Conservation (phyloP, 2,888 invertebrate species). For the Macrophya annulata region DNA sequence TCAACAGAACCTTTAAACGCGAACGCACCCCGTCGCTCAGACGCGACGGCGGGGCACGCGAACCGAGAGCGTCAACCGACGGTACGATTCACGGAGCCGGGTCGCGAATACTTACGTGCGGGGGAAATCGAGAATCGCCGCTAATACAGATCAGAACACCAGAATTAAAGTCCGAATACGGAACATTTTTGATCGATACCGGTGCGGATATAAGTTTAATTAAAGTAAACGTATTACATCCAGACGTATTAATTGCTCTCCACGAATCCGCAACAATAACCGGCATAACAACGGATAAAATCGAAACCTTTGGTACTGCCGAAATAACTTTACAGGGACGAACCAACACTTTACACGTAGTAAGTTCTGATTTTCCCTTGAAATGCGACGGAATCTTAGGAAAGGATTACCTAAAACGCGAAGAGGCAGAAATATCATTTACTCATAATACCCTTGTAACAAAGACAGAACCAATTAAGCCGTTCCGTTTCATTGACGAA, state of each 20-base stretch:
- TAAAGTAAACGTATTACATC: constrained; percentile 35
- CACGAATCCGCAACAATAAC: constrained; percentile 52
- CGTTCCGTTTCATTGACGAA: constrained; percentile 2
- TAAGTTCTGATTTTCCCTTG: constrained; percentile 20
- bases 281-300: constrained; percentile 48
- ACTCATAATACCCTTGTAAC: constrained; percentile 30
- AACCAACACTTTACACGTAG: constrained; percentile 56
- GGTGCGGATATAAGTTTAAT: constrained; percentile 58
- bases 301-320: constrained; percentile 47
- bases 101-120: constrained; percentile 14
- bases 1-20: constrained; percentile 50
- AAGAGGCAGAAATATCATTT: constrained; percentile 26
- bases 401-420: background rate
- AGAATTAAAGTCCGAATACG: constrained; percentile 25
- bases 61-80: constrained; percentile 51
- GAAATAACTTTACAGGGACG: constrained; percentile 52
- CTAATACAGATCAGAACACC: constrained; percentile 53
- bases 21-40: constrained; percentile 16
- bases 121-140: constrained; percentile 39
- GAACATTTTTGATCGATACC: constrained; percentile 31
- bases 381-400: constrained; percentile 55
- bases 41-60: constrained; percentile 56
- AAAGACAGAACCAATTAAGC: background rate
- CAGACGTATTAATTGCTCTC: background rate
- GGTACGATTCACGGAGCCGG: background rate